Base-by-base conservation (phyloP, 2,888 invertebrate species). In the Aproaerema taeniolella region DNA sequence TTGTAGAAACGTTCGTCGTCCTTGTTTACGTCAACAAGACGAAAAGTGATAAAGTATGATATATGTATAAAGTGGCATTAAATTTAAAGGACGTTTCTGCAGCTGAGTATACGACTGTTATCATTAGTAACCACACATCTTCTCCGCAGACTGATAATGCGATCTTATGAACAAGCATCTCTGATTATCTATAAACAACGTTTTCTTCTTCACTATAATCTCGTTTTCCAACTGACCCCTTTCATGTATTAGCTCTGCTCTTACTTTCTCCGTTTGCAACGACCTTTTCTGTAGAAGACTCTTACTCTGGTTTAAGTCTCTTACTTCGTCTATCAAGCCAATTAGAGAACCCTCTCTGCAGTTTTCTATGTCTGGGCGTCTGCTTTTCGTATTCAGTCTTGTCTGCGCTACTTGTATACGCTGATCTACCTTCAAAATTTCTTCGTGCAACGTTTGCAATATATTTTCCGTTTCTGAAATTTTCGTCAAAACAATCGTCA, bases 401-500 rank as follows among this genome's bases (percentile, higher is more conserved):
- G 85, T 85, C 45, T 86, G 86, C 0, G 75, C 82, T 0, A 86
- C 83, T 58, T 83, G 83, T 2, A 83, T 62, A 13, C 85, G 64
- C 33, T 86, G 86, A 0, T 70, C 67, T 0, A 85, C 75, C 26
- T 79, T 83, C 48, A 81, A 41, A 50, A 77, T 81, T 54, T 86
- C 86, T 8, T 80, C 79, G 38, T 83, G 72, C 31, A 85, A 42
- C 1, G 72, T 80, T 37, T 77, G 70, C 7, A 85, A 41, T 41
- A 83, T 75, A 17, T 85, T 85, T 43, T 86, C 86, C 0, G 78
- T 78, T 42, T 86, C 85, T 0, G 71, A 75, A 10, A 85, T 86
- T 45, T 85, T 86, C 5, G 62, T 49, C 31, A 86, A 33, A 0
- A 78, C 79, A 89, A 58, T 78, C 46, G 88, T 78, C 16, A 93